Evolutionary conservation across 2,113 vertebrate species (phyloP).

Genomic region (Himantopus leucocephalus): DNA sequence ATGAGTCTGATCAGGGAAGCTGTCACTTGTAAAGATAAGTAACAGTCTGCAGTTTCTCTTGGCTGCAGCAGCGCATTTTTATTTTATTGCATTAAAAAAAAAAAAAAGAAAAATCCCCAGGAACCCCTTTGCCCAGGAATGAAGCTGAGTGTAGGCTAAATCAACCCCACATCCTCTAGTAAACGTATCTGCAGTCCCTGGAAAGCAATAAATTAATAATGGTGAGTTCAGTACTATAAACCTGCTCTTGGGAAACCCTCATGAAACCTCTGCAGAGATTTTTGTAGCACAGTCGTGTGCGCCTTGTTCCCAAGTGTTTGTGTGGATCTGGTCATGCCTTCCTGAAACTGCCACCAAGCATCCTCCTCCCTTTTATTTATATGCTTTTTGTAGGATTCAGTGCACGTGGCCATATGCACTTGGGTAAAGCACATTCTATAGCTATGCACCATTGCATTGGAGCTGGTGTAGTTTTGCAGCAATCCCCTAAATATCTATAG

Average conservation of each 20-base stretch:
- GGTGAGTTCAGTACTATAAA: conserved; percentile 29
- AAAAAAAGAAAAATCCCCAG: neutral
- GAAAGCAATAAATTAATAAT: conserved; percentile 16
- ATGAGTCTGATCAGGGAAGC: neutral
- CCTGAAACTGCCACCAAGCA: conserved; percentile 31
- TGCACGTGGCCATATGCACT: neutral
- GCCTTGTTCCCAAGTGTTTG: conserved; percentile 36
- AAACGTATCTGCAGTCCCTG: neutral
- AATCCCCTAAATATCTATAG: neutral
- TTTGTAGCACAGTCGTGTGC: conserved; percentile 17
- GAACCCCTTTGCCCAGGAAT: neutral
- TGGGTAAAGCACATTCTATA: neutral
- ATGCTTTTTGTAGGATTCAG: conserved; percentile 37
- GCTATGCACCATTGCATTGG: neutral
- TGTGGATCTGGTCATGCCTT: conserved; percentile 40
- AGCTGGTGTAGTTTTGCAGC: neutral
- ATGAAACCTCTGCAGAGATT: conserved; percentile 49
- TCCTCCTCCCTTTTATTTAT: neutral
- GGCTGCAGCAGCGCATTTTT: neutral
- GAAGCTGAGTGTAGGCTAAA: neutral
- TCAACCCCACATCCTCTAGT: neutral
- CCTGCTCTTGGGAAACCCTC: conserved; percentile 32
- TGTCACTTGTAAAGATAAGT: neutral
- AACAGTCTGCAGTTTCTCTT: neutral
- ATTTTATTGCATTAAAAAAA: neutral